Conservation (phyloP, 2,888 invertebrate genomes). For the Harpalus rufipes region DNA sequence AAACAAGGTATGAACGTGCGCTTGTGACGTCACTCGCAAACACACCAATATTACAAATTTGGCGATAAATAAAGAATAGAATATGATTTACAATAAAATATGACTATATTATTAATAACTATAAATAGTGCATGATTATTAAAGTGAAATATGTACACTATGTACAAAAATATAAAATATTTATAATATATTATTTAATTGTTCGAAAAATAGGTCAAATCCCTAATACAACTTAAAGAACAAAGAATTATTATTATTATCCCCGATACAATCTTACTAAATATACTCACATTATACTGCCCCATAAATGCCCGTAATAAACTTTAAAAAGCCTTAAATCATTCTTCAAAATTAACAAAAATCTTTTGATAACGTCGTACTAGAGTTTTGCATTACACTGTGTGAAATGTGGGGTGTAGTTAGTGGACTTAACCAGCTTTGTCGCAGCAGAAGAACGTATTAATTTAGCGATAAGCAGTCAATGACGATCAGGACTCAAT, state of each 20-base stretch:
- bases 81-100: too few species aligned
- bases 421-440: not conserved
- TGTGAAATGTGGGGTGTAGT: not conserved
- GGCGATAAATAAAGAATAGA: too few species aligned
- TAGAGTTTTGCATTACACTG: not conserved
- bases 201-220: not conserved
- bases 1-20: too few species aligned
- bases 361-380: not conserved
- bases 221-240: not conserved
- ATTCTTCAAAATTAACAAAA: not conserved
- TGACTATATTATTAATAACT: too few species aligned
- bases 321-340: not conserved
- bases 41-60: too few species aligned
- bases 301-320: not conserved
- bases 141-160: too few species aligned
- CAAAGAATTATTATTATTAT: slow-evolving; percentile 4
- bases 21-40: too few species aligned
- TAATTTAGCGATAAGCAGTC: slow-evolving; percentile 62
- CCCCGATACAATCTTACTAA: not conserved
- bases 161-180: not conserved
- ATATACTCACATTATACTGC: not conserved
- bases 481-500: slow-evolving; percentile 59
- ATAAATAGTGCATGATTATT: too few species aligned
- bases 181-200: not conserved
- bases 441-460: slow-evolving; percentile 49